Percentiles rank a stretch among this genome's conserved stretches.
Evolutionary conservation across 2,113 vertebrate genomes (phyloP).

Genomic region (Physeter macrocephalus): DNA sequence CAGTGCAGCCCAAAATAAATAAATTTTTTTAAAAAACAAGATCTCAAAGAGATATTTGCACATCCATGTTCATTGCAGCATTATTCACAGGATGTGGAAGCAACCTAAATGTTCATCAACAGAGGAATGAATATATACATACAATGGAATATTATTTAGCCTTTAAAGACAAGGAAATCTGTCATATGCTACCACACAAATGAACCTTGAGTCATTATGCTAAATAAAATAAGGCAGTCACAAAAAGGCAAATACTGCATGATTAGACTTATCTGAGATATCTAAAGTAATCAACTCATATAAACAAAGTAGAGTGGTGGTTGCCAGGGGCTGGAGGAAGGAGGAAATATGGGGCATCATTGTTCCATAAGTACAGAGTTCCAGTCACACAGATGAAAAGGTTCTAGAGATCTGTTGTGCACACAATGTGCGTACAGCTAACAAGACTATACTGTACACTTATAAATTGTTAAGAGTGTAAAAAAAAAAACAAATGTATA

Average conservation of each 20-base stretch:
- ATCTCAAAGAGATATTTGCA: not conserved
- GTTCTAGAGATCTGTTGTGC: not conserved
- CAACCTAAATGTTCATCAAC: not conserved
- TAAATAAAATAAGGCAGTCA: not conserved
- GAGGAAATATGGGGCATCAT: not conserved
- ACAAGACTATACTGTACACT: not conserved
- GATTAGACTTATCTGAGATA: not conserved
- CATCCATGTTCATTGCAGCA: not conserved
- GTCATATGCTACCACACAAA: not conserved
- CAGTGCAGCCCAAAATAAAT: too few species aligned
- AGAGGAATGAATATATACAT: not conserved
- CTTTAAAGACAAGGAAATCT: not conserved
- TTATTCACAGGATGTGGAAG: not conserved
- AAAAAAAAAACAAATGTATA: not conserved
- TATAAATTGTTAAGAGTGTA: not conserved
- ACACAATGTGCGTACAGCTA: not conserved
- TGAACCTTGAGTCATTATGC: not conserved
- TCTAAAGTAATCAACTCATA: not conserved
- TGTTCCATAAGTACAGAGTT: not conserved
- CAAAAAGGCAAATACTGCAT: not conserved
- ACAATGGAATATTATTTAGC: not conserved
- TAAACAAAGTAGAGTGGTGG: not conserved
- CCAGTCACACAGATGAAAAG: not conserved
- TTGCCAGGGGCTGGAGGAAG: not conserved
- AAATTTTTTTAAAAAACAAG: not conserved